phyloP scores from a whole-genome alignment of 1,140 invertebrate genomes.

The Lepidurus couesii region DNA sequence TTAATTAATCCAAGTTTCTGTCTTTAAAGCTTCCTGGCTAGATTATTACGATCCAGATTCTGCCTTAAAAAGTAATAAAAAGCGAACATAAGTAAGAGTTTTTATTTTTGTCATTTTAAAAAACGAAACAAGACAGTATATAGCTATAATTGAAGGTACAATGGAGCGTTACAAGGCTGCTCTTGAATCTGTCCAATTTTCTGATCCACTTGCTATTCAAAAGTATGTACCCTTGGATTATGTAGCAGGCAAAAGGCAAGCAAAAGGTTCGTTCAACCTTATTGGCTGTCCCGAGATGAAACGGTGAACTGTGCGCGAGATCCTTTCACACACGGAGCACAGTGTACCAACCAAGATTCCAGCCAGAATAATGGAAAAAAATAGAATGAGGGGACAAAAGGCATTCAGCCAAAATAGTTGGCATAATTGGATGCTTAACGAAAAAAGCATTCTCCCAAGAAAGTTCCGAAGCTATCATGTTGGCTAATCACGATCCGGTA shows the following conservation, averaged over 20 bases:
- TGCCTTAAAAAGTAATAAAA: neutral
- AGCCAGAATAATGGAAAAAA: no score
- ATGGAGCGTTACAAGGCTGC: neutral
- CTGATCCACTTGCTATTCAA: constrained; percentile 3
- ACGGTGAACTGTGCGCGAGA: neutral
- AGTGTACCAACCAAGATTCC: neutral
- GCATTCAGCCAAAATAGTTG: no score
- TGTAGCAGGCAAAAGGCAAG: neutral
- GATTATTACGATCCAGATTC: neutral
- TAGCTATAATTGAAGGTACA: neutral
- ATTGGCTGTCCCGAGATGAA: neutral
- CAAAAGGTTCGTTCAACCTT: constrained; percentile 8
- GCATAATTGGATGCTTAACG: no score
- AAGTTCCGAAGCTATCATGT: no score
- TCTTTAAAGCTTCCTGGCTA: no score
- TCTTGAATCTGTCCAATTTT: neutral
- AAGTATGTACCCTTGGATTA: neutral
- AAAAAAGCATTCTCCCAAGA: no score
- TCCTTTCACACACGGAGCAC: neutral
- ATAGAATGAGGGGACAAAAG: no score
- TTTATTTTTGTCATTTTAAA: neutral
- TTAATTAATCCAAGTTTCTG: no score
- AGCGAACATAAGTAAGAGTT: neutral
- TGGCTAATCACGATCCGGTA: no score
- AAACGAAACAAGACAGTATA: neutral